phyloP scores from a whole-genome alignment of 1,140 invertebrate species.

The Drosophila sproati region DNA sequence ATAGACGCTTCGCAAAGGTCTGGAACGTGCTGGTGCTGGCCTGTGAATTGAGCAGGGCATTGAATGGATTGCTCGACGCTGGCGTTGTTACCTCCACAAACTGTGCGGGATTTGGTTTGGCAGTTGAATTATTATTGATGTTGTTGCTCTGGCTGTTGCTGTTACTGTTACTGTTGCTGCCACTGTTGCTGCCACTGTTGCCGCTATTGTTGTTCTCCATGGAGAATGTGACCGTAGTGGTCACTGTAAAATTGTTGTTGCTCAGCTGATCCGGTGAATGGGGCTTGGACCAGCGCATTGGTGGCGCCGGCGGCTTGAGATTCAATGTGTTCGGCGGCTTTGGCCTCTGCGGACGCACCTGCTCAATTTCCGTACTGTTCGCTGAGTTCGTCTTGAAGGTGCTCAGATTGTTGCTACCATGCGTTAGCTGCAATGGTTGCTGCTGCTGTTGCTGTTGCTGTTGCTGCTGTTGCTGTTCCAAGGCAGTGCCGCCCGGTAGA shows the following conservation, averaged over 20 bases:
- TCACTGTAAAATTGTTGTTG: conserved; percentile 90
- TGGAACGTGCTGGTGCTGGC: conserved; percentile 79
- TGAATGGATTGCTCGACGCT: conserved; percentile 71
- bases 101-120: conserved; percentile 73
- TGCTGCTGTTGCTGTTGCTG: neutral
- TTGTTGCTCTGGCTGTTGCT: conserved; percentile 15
- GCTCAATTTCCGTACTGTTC: conserved; percentile 42
- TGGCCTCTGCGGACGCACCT: conserved; percentile 88
- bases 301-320: conserved; percentile 88
- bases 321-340: conserved; percentile 93
- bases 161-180: conserved; percentile 70
- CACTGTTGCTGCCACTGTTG: neutral
- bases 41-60: conserved; percentile 69
- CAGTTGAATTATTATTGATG: neutral
- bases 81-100: conserved; percentile 84
- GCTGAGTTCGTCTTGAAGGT: conserved; percentile 66
- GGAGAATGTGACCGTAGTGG: conserved; percentile 92
- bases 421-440: neutral
- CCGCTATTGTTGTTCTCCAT: conserved; percentile 86
- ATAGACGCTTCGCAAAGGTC: conserved; percentile 85
- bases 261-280: conserved; percentile 84
- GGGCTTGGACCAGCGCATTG: conserved; percentile 88
- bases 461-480: neutral
- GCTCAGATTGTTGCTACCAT: conserved; percentile 62
- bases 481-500: conserved; percentile 32